Base-by-base conservation (phyloP, 2,113 vertebrate species). In the Leptobrachium ailaonicum region DNA sequence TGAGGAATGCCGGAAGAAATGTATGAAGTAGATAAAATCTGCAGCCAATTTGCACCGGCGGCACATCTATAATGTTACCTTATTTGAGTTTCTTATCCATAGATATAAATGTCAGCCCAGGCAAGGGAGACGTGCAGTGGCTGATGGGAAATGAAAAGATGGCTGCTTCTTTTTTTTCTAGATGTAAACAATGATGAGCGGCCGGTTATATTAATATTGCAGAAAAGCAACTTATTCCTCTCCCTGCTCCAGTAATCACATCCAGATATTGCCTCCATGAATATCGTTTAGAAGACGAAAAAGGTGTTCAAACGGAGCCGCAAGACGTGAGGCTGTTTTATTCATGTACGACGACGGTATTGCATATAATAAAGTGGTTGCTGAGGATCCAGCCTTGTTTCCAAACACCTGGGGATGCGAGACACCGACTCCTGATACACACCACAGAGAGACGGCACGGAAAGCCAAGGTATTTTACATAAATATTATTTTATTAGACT, bases 101-200 rank as follows among this genome's bases (percentile, higher is more conserved):
- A 70, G 66, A 56, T 70, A 71, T 77, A 71, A 77, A 64, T 71
- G 76, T 71, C 68, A 64, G 60, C 68, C 13, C 45, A 45, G 56
- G 58, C 67, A 13, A 41, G 10, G 44, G 44, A 79, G n/a, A 14
- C 56, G 71, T 44, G 41, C 20, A 11, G 14, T 13, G 6, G 42
- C 1, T 42, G 44, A 79, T 41, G 68, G 8, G 42, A 54, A 71
- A 47, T 64, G 40, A 71, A 47, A 50, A 20, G 32, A 79, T 68
- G 9, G 70, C 77, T 64, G 32, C 13, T n/a, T 9, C 6, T 32
- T 41, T 32, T 32, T 32, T 66, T 60, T 41, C 42, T 43, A 64
- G 68, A 66, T 79, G 56, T 56, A 72, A 32, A 66, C 69, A 66
- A 11, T 66, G 62, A 66, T 79, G 60, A 14, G n/a, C 64, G 20